These are phyloP conservation scores for Myotis myotis DNA, from an alignment of 2,797 vertebrate species.

Conservation along the genomic window DNA sequence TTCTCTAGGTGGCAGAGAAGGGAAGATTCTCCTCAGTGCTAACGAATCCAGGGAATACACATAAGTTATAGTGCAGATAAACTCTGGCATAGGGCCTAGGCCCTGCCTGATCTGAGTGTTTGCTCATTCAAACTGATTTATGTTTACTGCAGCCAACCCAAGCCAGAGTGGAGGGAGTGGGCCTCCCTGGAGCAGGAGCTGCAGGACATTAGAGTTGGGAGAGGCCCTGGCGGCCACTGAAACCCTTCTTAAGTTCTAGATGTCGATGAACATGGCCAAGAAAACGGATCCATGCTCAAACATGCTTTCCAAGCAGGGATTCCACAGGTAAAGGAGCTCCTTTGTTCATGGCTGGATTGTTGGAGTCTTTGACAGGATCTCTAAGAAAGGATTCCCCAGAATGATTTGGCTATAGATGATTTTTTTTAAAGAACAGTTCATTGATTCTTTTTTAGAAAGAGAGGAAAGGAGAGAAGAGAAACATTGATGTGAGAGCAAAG, in stretches of 20 bases:
- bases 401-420: not conserved
- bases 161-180: not conserved
- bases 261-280: not conserved
- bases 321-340: not conserved
- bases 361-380: not conserved
- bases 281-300: not conserved
- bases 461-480: not conserved
- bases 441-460: not conserved
- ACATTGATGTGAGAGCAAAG: not conserved
- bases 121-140: not conserved
- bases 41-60: not conserved
- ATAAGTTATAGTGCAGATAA: not conserved
- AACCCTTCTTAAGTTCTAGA: not conserved
- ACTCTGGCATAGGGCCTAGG: no score
- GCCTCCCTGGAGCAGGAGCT: not conserved
- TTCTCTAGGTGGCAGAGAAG: not conserved
- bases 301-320: not conserved
- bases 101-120: not conserved
- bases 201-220: not conserved
- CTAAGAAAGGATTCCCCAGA: not conserved
- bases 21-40: not conserved
- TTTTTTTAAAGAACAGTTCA: not conserved
- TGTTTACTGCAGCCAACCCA: not conserved
- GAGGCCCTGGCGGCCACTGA: not conserved
- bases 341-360: not conserved